These are phyloP conservation scores for Noctua fimbriata DNA, from an alignment of 2,888 invertebrate genomes.

Conservation along the genomic window DNA sequence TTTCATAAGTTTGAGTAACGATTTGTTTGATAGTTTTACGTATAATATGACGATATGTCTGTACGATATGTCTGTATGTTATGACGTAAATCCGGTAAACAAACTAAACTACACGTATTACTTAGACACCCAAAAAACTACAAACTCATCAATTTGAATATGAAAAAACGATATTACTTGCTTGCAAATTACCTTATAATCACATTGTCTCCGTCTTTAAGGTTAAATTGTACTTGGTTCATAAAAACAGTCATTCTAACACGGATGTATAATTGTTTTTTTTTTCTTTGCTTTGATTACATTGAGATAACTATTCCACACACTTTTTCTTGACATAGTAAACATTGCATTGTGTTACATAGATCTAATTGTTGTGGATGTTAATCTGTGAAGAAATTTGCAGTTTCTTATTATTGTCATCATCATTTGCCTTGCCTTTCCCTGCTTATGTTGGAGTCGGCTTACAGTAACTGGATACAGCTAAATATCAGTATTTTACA, in stretches of 20 bases:
- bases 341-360: constrained; percentile 7
- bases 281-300: constrained; percentile 32
- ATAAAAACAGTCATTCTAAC: constrained; percentile 53
- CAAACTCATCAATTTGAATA: constrained; percentile 31
- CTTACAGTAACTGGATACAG: background rate
- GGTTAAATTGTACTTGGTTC: constrained; percentile 41
- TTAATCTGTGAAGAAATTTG: background rate
- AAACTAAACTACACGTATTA: constrained; percentile 15
- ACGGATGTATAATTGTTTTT: constrained; percentile 57
- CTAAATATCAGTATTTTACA: background rate
- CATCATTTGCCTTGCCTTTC: background rate
- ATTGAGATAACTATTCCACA: constrained; percentile 22
- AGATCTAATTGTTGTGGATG: background rate
- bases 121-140: constrained; percentile 41
- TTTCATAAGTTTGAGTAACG: background rate
- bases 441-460: background rate
- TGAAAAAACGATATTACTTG: constrained; percentile 51
- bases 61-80: too few species aligned
- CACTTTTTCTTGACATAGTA: constrained; percentile 23
- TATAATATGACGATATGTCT: background rate
- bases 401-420: background rate
- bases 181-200: constrained; percentile 55
- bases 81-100: constrained; percentile 2
- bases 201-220: constrained; percentile 59
- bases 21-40: background rate